Evolutionary conservation across 2,113 vertebrate species (phyloP).

Genomic region (Corvus moneduloides): DNA sequence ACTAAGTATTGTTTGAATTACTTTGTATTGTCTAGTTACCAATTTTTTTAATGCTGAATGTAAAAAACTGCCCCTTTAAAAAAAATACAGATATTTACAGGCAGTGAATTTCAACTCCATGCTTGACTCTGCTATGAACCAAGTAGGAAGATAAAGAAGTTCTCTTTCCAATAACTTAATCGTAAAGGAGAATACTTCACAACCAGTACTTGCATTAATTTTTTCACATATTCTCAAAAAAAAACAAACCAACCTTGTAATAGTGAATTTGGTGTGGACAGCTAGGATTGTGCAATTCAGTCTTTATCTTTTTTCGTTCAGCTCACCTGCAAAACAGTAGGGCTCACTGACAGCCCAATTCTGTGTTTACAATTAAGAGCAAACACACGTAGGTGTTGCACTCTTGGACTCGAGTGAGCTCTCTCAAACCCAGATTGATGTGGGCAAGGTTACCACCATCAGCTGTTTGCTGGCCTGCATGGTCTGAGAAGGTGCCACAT

Average conservation of each 20-base stretch:
- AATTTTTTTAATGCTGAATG: background rate
- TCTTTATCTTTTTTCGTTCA: background rate
- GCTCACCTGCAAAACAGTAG: background rate
- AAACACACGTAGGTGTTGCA: background rate
- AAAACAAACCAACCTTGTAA: no score
- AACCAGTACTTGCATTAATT: background rate
- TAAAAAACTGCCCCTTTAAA: background rate
- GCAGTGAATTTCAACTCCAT: accelerated
- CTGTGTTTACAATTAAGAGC: background rate
- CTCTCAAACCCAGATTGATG: background rate
- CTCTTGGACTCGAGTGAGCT: background rate
- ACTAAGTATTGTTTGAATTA: background rate
- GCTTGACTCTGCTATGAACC: background rate
- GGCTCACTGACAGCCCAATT: background rate
- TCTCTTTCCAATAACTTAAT: background rate
- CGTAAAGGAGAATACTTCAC: background rate
- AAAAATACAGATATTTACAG: background rate
- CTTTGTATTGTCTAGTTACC: background rate
- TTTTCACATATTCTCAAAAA: background rate
- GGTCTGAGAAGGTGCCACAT: background rate
- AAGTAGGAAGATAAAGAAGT: background rate
- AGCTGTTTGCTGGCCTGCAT: background rate
- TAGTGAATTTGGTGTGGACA: background rate
- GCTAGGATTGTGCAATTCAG: background rate
- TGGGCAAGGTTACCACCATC: background rate